Percentiles rank a stretch among this genome's conserved stretches.
These are phyloP conservation scores for Mythimna loreyi DNA, from an alignment of 2,888 invertebrate species.

Conservation along the genomic window DNA sequence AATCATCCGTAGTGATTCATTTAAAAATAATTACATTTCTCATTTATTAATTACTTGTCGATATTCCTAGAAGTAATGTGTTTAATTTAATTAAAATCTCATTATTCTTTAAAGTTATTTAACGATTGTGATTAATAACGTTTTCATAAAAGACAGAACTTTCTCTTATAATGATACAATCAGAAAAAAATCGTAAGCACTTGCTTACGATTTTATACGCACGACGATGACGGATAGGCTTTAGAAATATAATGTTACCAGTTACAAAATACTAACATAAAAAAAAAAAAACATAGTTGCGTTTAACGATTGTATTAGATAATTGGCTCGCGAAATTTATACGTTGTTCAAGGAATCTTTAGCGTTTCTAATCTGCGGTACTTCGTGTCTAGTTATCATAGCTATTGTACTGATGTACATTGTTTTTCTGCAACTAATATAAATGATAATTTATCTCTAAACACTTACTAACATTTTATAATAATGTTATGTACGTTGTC, in stretches of 20 bases:
- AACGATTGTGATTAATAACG: constrained; percentile 21
- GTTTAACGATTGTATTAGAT: constrained; percentile 15
- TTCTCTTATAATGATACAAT: constrained; percentile 22
- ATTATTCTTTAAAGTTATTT: constrained; percentile 11
- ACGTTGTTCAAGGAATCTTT: constrained; percentile 53
- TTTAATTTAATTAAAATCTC: constrained; percentile 7
- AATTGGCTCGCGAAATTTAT: constrained; percentile 48
- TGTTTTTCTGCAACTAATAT: not conserved
- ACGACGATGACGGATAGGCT: not conserved
- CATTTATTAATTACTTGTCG: not conserved
- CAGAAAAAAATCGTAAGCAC: constrained; percentile 19
- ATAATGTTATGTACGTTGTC: constrained; percentile 1
- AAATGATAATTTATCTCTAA: not conserved
- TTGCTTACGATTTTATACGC: not conserved
- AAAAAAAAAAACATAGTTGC: not conserved
- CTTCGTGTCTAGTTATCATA: constrained; percentile 9
- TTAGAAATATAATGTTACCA: not conserved
- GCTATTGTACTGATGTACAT: not conserved
- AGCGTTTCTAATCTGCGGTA: constrained; percentile 45
- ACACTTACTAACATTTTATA: not conserved
- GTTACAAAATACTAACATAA: not conserved
- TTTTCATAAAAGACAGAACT: constrained; percentile 17
- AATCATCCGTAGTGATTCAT: not conserved
- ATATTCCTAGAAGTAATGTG: not conserved
- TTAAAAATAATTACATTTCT: not conserved